Evolutionary conservation across 1,140 invertebrate species (phyloP).

Genomic region (Temnothorax curvispinosus): DNA sequence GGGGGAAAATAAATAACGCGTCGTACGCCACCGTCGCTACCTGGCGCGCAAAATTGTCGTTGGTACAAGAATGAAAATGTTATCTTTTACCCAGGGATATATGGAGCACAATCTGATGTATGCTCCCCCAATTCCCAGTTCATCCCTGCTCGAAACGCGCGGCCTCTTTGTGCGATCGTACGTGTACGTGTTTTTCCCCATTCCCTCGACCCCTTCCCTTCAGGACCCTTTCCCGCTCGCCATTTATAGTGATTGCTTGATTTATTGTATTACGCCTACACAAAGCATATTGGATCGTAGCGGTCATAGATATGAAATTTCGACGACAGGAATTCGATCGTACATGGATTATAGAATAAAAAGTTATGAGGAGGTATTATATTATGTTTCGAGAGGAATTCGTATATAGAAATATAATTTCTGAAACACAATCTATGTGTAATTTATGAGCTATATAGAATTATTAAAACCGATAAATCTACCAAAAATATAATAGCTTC

Average conservation of each 20-base stretch:
- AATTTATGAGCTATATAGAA: not conserved
- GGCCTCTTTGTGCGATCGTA: slow-evolving; percentile 46
- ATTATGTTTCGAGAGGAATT: not conserved
- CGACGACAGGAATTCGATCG: slow-evolving; percentile 14
- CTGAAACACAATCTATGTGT: not conserved
- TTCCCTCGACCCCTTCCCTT: not conserved
- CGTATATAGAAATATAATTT: not conserved
- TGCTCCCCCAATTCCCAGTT: slow-evolving; percentile 54
- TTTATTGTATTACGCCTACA: slow-evolving; percentile 63
- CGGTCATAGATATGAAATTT: slow-evolving; percentile 30
- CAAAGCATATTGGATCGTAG: slow-evolving; percentile 39
- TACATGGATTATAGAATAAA: slow-evolving; percentile 27
- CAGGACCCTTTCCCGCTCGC: slow-evolving; percentile 21
- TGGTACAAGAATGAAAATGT: slow-evolving; percentile 57
- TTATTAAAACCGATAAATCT: not conserved
- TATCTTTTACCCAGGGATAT: slow-evolving; percentile 55
- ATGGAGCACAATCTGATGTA: slow-evolving; percentile 55
- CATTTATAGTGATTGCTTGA: slow-evolving; percentile 59
- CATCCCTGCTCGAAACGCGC: slow-evolving; percentile 13
- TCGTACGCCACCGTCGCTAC: not conserved
- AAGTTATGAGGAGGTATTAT: not conserved
- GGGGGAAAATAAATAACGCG: slow-evolving; percentile 48
- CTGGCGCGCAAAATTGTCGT: slow-evolving; percentile 38
- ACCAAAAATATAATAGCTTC: not conserved
- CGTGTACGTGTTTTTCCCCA: slow-evolving; percentile 6